Base-by-base conservation (phyloP, 2,888 invertebrate genomes). In the Heliconius aoede region DNA sequence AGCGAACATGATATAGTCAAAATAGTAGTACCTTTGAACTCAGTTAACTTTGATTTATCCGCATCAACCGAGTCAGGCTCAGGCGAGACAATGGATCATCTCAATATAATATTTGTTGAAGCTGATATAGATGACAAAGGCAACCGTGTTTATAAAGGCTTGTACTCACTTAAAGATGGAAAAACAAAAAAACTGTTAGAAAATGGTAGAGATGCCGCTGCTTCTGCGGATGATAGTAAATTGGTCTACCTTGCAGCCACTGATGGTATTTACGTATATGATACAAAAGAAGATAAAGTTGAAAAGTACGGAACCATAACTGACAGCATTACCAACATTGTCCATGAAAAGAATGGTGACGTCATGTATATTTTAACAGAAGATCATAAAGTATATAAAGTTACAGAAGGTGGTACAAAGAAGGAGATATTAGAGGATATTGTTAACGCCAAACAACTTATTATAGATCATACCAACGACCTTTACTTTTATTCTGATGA, bases 281-380 rank as follows among this genome's bases (percentile, higher is more conserved):
- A 89, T 32, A 62, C 55, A 21, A 36, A 76, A 15, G 71, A 77
- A 1, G 40, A 80, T 9, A 74, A 79, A 4, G 82, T 82, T 24
- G 79, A 80, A 3, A 85, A 85, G 72, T 85, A 83, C 46, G 85
- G 85, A 36, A 73, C 82, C 9, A 71, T 85, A 0, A 74, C 79
- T 21, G 85, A 86, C 11, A 83, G 78, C 68, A 81, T 86, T 9
- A 82, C 83, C 28, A 81, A 78, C 18, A 82, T 85, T n/a, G 81
- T 75, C 0, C 81, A 80, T 40, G 79, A 81, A 9, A 76, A 73
- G n/a, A 65, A 55, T 15, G 79, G 79, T 8, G 89, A 89, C 51
- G 32, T 76, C 0, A 82, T 93, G 3, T 93, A 90, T 79, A 86
- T 89, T 28, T 68, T 93, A 1, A 90, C 89, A 8, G 86, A 87